Evolutionary conservation across 2,888 invertebrate genomes (phyloP).

Genomic region (Spodoptera exigua): DNA sequence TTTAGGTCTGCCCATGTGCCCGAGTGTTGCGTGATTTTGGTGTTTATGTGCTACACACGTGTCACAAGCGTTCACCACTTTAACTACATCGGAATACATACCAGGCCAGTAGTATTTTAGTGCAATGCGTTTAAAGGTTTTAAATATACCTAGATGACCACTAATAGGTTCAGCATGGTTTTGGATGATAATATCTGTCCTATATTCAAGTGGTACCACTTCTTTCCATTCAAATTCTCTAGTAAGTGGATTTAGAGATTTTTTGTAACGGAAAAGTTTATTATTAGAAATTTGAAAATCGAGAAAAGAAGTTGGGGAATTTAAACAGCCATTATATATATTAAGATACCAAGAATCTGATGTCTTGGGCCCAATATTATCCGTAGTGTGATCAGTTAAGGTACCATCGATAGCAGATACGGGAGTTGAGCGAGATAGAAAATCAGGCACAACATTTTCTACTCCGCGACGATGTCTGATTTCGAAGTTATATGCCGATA

Average conservation of each 20-base stretch:
- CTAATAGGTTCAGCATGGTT: conserved; percentile 7
- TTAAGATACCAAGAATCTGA: conserved; percentile 2
- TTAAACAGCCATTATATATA: conserved; percentile 1
- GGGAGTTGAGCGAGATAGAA: too few species aligned
- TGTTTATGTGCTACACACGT: conserved; percentile 36
- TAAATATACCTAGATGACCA: too few species aligned
- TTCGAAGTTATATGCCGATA: conserved; percentile 6
- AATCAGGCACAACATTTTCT: conserved; percentile 1
- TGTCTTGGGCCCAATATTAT: neutral
- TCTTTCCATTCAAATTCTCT: conserved; percentile 5
- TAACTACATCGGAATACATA: too few species aligned
- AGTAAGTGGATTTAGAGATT: neutral
- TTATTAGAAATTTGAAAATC: conserved; percentile 4
- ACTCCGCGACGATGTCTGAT: conserved; percentile 2
- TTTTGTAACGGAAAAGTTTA: conserved; percentile 2
- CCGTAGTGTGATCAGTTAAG: neutral
- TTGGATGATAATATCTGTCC: neutral
- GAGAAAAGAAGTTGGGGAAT: neutral
- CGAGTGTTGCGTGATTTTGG: conserved; percentile 34
- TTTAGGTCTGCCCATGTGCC: conserved; percentile 51
- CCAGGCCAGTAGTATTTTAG: too few species aligned
- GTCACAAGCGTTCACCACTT: neutral
- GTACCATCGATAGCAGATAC: neutral
- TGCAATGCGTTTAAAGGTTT: too few species aligned
- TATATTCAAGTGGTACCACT: conserved; percentile 1